phyloP scores from a whole-genome alignment of 2,113 vertebrate genomes.

The Ellobius talpinus region DNA sequence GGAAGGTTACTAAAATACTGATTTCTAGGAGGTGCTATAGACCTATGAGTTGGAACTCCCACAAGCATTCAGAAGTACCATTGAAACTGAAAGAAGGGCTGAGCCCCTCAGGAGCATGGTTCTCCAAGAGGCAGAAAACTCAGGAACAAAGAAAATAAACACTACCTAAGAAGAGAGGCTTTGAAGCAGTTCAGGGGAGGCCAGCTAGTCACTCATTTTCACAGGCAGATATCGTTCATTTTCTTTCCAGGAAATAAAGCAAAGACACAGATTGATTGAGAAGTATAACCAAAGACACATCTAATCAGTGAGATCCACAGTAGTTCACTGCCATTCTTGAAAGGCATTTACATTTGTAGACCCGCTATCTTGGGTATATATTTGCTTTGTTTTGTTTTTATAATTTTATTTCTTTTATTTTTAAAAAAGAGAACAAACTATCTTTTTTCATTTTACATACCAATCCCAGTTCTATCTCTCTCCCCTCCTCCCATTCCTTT shows the following conservation, averaged over 20 bases:
- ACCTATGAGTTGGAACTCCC: background rate
- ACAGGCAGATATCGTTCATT: background rate
- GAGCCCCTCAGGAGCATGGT: background rate
- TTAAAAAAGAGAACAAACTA: too few relatives aligned
- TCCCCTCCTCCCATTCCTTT: too few relatives aligned
- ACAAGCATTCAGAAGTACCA: background rate
- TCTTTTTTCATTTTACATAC: too few relatives aligned
- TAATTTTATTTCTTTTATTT: too few relatives aligned
- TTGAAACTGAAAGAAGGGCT: background rate
- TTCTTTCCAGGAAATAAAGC: conserved; percentile 15
- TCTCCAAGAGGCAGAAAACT: background rate
- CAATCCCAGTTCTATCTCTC: too few relatives aligned
- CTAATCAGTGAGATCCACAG: background rate
- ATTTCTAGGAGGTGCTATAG: background rate
- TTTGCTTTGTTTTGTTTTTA: too few relatives aligned
- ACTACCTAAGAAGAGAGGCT: background rate
- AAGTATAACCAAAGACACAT: background rate
- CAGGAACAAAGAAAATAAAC: background rate
- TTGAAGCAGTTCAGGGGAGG: background rate
- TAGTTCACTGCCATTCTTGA: background rate
- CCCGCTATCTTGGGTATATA: background rate
- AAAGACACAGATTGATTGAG: background rate
- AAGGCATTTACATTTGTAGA: background rate
- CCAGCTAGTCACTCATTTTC: background rate
- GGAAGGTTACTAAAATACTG: background rate